These are phyloP conservation scores for Chloroclystis v-ata DNA, from an alignment of 2,888 invertebrate genomes.

Conservation along the genomic window DNA sequence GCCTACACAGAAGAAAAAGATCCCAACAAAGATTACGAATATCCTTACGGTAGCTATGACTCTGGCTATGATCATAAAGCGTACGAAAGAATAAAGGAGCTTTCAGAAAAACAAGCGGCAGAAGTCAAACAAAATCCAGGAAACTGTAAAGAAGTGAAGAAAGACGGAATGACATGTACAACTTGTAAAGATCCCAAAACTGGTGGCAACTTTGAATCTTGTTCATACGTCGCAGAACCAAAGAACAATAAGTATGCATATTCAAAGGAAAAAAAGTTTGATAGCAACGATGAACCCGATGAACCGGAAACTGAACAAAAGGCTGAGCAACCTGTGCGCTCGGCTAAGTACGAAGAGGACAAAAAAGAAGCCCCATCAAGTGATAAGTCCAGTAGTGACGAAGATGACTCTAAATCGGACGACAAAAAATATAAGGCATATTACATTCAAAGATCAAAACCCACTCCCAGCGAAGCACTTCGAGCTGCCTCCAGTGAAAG, in stretches of 20 bases:
- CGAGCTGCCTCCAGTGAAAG: slow-evolving; percentile 43
- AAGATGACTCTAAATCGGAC: slow-evolving; percentile 44
- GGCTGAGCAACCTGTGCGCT: slow-evolving; percentile 45
- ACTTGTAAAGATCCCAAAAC: slow-evolving; percentile 86
- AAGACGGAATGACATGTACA: slow-evolving; percentile 83
- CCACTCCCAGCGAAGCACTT: slow-evolving; percentile 60
- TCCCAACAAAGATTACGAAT: slow-evolving; percentile 64
- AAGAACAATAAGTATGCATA: slow-evolving; percentile 84
- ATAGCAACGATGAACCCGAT: slow-evolving; percentile 77
- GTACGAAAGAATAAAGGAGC: slow-evolving; percentile 77
- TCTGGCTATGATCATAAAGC: slow-evolving; percentile 75
- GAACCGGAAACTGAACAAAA: slow-evolving; percentile 66
- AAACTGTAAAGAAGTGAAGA: slow-evolving; percentile 81
- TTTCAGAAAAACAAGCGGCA: slow-evolving; percentile 80
- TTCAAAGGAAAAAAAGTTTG: slow-evolving; percentile 80
- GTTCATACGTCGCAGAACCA: slow-evolving; percentile 86
- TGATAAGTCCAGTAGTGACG: slow-evolving; percentile 39
- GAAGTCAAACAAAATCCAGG: slow-evolving; percentile 80
- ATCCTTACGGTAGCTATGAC: slow-evolving; percentile 67
- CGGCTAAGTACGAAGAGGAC: slow-evolving; percentile 52
- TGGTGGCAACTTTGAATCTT: slow-evolving; percentile 87
- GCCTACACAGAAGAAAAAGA: slow-evolving; percentile 65
- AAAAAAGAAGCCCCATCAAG: slow-evolving; percentile 51
- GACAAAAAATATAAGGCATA: slow-evolving; percentile 67
- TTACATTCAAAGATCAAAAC: slow-evolving; percentile 59